phyloP scores from a whole-genome alignment of 53 echinoderm and acorn worm genomes.

The Echinometra lucunter region DNA sequence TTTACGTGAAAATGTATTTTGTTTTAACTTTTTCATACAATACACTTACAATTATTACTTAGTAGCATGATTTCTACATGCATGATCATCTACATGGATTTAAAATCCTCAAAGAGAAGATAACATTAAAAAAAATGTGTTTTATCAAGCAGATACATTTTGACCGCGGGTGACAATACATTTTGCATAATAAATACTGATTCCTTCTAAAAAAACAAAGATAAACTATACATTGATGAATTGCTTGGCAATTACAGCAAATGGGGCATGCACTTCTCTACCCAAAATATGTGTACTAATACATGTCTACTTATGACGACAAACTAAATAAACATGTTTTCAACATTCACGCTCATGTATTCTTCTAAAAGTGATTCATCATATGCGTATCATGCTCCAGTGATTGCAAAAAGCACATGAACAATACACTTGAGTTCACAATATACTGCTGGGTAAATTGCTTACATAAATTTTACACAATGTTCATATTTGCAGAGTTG shows the following conservation, averaged over 20 bases:
- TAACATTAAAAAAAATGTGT: background rate
- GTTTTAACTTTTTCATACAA: background rate
- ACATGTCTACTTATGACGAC: too few relatives aligned
- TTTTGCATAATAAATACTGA: background rate
- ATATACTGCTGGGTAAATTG: too few relatives aligned
- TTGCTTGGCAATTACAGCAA: background rate
- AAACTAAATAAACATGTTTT: background rate
- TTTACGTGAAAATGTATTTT: background rate
- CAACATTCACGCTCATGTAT: background rate
- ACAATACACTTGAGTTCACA: too few relatives aligned
- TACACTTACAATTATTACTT: background rate
- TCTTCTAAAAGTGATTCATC: background rate
- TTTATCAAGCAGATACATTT: background rate
- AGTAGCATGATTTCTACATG: background rate
- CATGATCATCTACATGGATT: background rate
- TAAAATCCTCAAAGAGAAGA: background rate
- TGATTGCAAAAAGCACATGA: background rate
- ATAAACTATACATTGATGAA: background rate
- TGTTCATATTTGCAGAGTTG: background rate
- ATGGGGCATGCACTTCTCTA: background rate
- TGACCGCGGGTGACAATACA: background rate
- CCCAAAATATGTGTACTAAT: background rate
- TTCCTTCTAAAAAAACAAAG: background rate
- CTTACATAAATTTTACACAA: too few relatives aligned
- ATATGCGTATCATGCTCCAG: background rate